These are phyloP conservation scores for Eristalis intricaria DNA, from an alignment of 2,888 invertebrate genomes.

Conservation along the genomic window DNA sequence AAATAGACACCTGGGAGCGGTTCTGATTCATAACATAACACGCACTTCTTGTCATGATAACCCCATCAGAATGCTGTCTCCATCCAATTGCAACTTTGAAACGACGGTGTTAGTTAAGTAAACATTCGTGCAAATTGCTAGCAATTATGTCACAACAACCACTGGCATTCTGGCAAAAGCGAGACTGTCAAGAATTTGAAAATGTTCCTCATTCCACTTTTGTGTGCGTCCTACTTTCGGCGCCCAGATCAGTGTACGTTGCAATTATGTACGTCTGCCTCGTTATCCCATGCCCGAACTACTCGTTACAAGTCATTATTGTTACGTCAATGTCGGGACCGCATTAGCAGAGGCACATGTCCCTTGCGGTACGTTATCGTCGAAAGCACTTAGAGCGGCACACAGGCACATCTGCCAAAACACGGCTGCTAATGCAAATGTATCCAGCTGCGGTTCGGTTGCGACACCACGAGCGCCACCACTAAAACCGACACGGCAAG, in stretches of 20 bases:
- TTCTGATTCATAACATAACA: no score
- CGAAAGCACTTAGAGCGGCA: slow-evolving; percentile 40
- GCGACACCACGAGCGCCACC: not conserved
- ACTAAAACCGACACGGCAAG: slow-evolving; percentile 9
- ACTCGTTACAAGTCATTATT: slow-evolving; percentile 27
- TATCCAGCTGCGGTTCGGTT: slow-evolving; percentile 30
- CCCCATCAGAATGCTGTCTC: no score
- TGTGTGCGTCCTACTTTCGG: not conserved
- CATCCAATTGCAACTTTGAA: not conserved
- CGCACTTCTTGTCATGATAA: not conserved
- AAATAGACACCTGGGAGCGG: no score
- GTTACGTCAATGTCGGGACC: slow-evolving; percentile 4
- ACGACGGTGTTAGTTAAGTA: not conserved
- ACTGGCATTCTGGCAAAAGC: not conserved
- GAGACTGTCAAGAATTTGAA: not conserved
- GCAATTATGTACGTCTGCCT: not conserved
- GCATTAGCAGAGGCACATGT: slow-evolving; percentile 3
- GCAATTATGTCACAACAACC: not conserved
- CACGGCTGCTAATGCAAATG: slow-evolving; percentile 39
- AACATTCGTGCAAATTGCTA: not conserved
- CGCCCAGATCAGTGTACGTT: not conserved
- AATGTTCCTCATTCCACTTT: not conserved
- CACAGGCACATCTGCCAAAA: slow-evolving; percentile 42
- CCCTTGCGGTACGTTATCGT: slow-evolving; percentile 27
- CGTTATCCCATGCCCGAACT: not conserved